Evolutionary conservation across 2,797 vertebrate genomes (phyloP).

Genomic region (Oreortyx pictus): DNA sequence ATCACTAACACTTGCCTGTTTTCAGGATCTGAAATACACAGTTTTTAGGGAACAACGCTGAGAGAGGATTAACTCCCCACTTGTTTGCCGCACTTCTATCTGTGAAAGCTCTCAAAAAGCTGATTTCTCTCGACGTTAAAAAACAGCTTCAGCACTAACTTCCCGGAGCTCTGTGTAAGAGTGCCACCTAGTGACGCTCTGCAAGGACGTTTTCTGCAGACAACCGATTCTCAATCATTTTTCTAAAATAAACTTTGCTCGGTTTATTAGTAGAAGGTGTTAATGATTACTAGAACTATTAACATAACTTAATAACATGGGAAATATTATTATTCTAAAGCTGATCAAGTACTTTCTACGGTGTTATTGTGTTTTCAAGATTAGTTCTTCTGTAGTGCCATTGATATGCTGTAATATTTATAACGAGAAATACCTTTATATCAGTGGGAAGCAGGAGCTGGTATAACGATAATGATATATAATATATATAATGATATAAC

Average conservation of each 20-base stretch:
- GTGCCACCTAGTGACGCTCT: constrained; percentile 51
- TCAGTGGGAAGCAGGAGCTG: background rate
- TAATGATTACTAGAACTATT: background rate
- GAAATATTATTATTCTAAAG: background rate
- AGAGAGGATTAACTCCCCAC: background rate
- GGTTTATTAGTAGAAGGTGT: background rate
- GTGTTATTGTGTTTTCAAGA: background rate
- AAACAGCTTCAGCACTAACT: background rate
- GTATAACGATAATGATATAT: too few species aligned
- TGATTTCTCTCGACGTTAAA: accelerated
- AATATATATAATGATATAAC: too few species aligned
- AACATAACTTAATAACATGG: background rate
- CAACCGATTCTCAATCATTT: background rate
- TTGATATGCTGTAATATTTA: background rate
- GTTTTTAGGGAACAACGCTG: background rate
- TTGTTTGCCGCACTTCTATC: accelerated
- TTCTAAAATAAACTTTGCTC: background rate
- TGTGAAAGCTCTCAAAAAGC: background rate
- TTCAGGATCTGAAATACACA: accelerated
- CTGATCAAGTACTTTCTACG: background rate
- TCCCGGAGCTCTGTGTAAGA: background rate
- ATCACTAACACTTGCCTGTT: background rate
- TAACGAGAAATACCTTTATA: background rate
- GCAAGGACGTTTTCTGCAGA: background rate
- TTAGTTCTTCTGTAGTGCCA: background rate